Conservation (phyloP, 1,140 invertebrate species). For the Carposina sasakii region DNA sequence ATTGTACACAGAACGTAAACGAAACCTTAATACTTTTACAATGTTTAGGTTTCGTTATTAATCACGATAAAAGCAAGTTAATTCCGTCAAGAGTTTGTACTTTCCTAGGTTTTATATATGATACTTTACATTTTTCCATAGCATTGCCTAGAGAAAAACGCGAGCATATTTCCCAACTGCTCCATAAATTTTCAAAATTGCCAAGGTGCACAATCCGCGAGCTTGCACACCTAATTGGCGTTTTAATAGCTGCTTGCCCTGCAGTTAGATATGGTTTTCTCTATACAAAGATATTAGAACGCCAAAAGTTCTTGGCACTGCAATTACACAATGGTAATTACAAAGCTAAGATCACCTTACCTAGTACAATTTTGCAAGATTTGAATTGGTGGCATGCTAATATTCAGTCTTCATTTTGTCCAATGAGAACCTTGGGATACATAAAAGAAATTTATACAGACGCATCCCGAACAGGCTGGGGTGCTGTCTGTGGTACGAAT, state of each 20-base stretch:
- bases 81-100: conserved; percentile 5
- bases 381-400: conserved; percentile 5
- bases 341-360: neutral
- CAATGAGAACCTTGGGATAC: neutral
- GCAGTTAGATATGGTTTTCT: conserved; percentile 2
- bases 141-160: conserved; percentile 4
- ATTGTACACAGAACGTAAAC: conserved; percentile 1
- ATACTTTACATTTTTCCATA: neutral
- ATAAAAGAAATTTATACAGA: conserved; percentile 9
- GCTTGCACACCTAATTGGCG: neutral
- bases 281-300: conserved; percentile 2
- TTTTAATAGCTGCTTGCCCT: conserved; percentile 1
- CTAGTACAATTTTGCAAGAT: neutral
- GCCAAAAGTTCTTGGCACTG: conserved; percentile 1
- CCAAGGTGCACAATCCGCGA: neutral
- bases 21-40: conserved; percentile 2
- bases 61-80: conserved; percentile 8
- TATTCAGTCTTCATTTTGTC: neutral
- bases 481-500: neutral
- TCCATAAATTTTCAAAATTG: neutral
- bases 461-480: conserved; percentile 9
- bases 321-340: neutral
- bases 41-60: conserved; percentile 11
- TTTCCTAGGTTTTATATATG: conserved; percentile 7
- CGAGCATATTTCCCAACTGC: neutral